Percentiles rank a stretch among this genome's conserved stretches.
phyloP scores from a whole-genome alignment of 2,113 vertebrate genomes.

The Zosterops pallidus region DNA sequence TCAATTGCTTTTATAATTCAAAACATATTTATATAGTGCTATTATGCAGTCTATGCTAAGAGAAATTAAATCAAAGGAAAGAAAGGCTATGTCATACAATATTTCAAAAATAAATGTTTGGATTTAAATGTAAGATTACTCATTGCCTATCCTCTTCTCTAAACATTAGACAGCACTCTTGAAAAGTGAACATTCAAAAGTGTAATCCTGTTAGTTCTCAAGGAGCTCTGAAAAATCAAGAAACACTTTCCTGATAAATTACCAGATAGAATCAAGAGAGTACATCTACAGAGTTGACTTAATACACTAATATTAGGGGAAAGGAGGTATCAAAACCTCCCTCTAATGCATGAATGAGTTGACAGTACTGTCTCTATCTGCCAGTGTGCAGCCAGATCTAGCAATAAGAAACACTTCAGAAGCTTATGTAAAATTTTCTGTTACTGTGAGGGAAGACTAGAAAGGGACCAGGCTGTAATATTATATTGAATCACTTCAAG shows the following conservation, averaged over 20 bases:
- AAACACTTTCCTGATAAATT: neutral
- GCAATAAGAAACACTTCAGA: neutral
- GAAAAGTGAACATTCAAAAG: neutral
- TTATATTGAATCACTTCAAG: neutral
- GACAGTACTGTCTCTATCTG: neutral
- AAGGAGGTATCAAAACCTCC: neutral
- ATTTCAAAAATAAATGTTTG: neutral
- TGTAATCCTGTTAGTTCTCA: neutral
- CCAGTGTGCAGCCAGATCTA: neutral
- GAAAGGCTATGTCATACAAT: neutral
- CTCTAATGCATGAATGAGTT: neutral
- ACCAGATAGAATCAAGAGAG: neutral
- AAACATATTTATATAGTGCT: neutral
- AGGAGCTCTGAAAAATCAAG: neutral
- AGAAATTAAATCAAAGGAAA: neutral
- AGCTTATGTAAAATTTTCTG: neutral
- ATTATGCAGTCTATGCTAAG: neutral
- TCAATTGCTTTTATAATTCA: neutral
- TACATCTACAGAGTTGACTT: neutral
- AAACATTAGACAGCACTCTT: neutral
- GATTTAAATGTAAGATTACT: neutral
- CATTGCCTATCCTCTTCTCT: neutral
- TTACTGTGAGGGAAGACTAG: neutral
- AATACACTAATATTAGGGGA: neutral
- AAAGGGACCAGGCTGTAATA: neutral